phyloP scores from a whole-genome alignment of 2,113 vertebrate species.

The Percopsis transmontana region DNA sequence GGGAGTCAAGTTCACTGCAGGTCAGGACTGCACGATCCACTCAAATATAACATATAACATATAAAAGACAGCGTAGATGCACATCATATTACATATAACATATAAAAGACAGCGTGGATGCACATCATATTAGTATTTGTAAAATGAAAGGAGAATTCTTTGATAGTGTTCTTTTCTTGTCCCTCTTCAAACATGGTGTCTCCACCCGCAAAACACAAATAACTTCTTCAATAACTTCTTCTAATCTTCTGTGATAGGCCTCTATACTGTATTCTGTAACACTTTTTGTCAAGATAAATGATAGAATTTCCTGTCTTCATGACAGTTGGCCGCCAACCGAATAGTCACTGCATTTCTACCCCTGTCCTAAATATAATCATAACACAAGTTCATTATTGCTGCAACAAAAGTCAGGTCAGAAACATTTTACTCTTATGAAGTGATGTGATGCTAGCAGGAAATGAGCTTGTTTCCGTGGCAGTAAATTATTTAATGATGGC shows the following conservation, averaged over 20 bases:
- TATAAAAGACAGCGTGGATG: too few species aligned
- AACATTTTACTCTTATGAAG: neutral
- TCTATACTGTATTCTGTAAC: neutral
- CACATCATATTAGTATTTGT: too few species aligned
- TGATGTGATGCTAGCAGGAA: neutral
- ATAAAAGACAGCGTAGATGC: too few species aligned
- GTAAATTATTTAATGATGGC: conserved; percentile 22
- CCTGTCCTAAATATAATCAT: neutral
- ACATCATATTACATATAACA: too few species aligned
- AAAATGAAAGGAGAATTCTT: too few species aligned
- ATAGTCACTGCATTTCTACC: neutral
- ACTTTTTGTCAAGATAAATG: neutral
- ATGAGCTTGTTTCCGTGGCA: conserved; percentile 11
- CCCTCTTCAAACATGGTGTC: too few species aligned
- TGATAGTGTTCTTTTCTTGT: too few species aligned
- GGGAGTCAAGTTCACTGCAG: neutral
- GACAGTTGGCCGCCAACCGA: neutral
- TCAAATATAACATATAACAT: too few species aligned
- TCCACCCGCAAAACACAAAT: too few species aligned
- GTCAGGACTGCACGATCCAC: too few species aligned
- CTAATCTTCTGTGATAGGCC: too few species aligned
- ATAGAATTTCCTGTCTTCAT: neutral
- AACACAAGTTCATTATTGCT: neutral
- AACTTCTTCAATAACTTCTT: too few species aligned
- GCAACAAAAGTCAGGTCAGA: conserved; percentile 1